Base-by-base conservation (phyloP, 2,888 invertebrate genomes). In the Serripes groenlandicus region DNA sequence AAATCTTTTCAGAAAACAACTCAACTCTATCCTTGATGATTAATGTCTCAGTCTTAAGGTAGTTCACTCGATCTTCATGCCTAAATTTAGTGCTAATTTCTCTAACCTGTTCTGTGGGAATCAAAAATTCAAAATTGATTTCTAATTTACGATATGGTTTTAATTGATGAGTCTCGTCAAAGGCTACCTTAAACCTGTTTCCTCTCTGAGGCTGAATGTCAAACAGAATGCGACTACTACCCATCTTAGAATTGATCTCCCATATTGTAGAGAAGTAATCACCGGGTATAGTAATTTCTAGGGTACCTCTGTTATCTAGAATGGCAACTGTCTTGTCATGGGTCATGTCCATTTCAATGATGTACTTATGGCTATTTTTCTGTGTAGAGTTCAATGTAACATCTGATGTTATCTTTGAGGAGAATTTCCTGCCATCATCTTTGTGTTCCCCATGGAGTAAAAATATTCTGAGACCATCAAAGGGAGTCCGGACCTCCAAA, bases 11-110 rank as follows among this genome's bases (percentile, higher is more conserved):
- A 21, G 83, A 81, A 28, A 83, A 82, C 21, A 87, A 52, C 52
- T 89, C 81, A 32, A 81, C 32, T 15, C 78, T 78, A 66, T 90
- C 88, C 69, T 84, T 87, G n/a, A 69, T 75, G n/a, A 90, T 73
- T 30, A 30, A 60, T 26, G 70, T 76, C 0, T 62, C 56, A 7
- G 86, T 81, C 32, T 82, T 85, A 15, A 87, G 49, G 70, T 64
- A 85, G n/a, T 87, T 85, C 7, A 42, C 32, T 62, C 76, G 78
- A 68, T 85, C 87, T 70, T 89, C 88, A 81, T 89, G 87, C 28
- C 77, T 78, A 68, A 89, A 83, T 3, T 66, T 76, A 21, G 83
- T 66, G 23, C 70, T 58, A 21, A 89, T 64, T 28, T 86, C 74
- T 18, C 77, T 75, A 5, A 90, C 18, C 23, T 78, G n/a, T 54